Conservation (phyloP, 2,888 invertebrate species). For the Tuberolachnus salignus region DNA sequence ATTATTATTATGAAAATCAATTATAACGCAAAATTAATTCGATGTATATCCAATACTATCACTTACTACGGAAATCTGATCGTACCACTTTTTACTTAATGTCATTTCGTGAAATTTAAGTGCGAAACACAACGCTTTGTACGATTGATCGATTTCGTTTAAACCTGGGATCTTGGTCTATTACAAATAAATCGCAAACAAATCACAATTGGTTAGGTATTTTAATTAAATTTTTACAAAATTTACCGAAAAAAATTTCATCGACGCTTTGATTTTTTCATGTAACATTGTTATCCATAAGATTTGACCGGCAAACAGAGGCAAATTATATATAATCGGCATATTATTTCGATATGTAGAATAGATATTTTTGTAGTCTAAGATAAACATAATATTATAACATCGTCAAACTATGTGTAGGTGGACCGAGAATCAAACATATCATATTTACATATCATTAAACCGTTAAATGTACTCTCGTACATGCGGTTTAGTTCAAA, state of each 20-base stretch:
- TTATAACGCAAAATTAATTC: neutral
- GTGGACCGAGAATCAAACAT: neutral
- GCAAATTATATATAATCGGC: slow-evolving; percentile 5
- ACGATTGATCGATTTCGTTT: neutral
- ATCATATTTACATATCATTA: neutral
- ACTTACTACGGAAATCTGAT: neutral
- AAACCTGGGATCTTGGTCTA: neutral
- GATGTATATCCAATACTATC: no score
- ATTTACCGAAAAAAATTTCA: slow-evolving; percentile 35
- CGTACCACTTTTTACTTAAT: neutral
- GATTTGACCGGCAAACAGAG: neutral
- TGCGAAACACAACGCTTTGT: slow-evolving; percentile 15
- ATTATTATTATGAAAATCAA: neutral
- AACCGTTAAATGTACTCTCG: neutral
- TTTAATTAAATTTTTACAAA: neutral
- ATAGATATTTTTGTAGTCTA: slow-evolving; percentile 22
- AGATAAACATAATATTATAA: neutral
- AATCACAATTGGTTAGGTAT: neutral
- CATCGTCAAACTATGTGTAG: neutral
- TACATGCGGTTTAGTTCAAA: slow-evolving; percentile 6
- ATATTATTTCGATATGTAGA: neutral
- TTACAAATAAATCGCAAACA: neutral
- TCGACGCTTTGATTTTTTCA: slow-evolving; percentile 27
- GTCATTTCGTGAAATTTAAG: neutral
- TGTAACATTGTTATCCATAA: slow-evolving; percentile 19